Base-by-base conservation (phyloP, 92 coral and sea anemone genomes). In the Blastomussa wellsi region DNA sequence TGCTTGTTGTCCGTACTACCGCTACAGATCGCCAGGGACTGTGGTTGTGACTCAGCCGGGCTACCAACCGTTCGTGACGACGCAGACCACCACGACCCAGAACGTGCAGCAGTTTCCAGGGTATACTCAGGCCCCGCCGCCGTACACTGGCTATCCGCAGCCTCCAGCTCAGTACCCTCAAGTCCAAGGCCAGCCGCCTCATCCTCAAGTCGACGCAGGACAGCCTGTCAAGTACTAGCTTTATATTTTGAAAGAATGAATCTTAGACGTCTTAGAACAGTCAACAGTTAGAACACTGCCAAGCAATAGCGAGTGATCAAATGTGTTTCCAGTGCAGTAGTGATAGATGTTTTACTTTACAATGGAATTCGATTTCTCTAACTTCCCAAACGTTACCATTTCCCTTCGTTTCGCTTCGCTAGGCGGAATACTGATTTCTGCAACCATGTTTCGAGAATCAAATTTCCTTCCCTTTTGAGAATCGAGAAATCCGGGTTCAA, bases 1-100 rank as follows among this genome's bases (percentile, higher is more conserved):
- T 71, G 79, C 79, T 20, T 82, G 86, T 15, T 82, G 86, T 17
- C 86, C 86, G 49, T 71, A 17, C 28, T 82, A 82, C 78, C 77
- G 86, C 49, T 12, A 53, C 13, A 78, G 86, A 31, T 36, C 74
- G 1, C 8, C 67, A 3, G 86, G 86, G 2, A 3, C 51, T 32
- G 78, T 72, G 13, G 48, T 82, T 9, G 55, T 70, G 6, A 14
- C 44, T 5, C 77, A 42, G n/a, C 78, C 76, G 16, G 19, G 11
- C 5, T 19, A 52, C 51, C 77, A 47, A 22, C 62, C 28, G 49
- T n/a, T 65, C 37, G 74, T 80, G 22, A 41, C 85, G 1, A 47
- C 77, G 7, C 72, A 60, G 39, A 20, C 65, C 41, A 64, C 53
- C 9, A 79, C 83, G 5, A 38, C 52, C 2, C 83, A 79, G 39